Conservation (phyloP, 1,140 invertebrate genomes). For the Probaryconus sp. region DNA sequence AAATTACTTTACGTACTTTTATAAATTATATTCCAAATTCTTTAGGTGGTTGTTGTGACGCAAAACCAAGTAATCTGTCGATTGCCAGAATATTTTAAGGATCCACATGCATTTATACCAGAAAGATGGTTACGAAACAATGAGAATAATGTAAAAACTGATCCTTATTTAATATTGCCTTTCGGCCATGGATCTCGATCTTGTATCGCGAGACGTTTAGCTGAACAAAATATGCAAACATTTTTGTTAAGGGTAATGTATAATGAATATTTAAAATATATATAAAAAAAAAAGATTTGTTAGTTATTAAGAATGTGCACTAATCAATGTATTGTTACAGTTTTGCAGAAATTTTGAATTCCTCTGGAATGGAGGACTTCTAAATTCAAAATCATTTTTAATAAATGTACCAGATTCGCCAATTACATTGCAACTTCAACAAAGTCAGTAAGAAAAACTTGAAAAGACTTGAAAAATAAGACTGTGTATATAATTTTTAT, state of each 20-base stretch:
- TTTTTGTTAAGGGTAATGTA: constrained; percentile 87
- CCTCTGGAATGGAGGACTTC: constrained; percentile 81
- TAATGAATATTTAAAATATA: no score
- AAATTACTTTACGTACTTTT: neutral
- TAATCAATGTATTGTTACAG: constrained; percentile 78
- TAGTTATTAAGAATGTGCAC: no score
- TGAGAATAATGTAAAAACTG: constrained; percentile 76
- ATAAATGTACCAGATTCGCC: constrained; percentile 90
- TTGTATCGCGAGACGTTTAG: constrained; percentile 92
- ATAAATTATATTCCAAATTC: constrained; percentile 53
- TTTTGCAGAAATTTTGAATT: constrained; percentile 83
- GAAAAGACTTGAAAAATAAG: no score
- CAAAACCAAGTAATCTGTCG: constrained; percentile 90
- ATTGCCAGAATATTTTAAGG: constrained; percentile 83
- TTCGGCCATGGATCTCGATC: constrained; percentile 93
- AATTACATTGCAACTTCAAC: constrained; percentile 77
- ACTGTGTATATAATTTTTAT: no score
- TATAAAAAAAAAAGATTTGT: no score
- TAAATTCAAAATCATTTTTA: constrained; percentile 83
- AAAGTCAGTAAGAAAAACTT: no score
- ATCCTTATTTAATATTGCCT: constrained; percentile 89
- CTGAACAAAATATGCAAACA: constrained; percentile 91
- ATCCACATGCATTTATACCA: constrained; percentile 85
- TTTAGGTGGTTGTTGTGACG: constrained; percentile 91
- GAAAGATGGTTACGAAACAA: constrained; percentile 85